phyloP scores from a whole-genome alignment of 2,888 invertebrate species.

The Ophion ventricosus region DNA sequence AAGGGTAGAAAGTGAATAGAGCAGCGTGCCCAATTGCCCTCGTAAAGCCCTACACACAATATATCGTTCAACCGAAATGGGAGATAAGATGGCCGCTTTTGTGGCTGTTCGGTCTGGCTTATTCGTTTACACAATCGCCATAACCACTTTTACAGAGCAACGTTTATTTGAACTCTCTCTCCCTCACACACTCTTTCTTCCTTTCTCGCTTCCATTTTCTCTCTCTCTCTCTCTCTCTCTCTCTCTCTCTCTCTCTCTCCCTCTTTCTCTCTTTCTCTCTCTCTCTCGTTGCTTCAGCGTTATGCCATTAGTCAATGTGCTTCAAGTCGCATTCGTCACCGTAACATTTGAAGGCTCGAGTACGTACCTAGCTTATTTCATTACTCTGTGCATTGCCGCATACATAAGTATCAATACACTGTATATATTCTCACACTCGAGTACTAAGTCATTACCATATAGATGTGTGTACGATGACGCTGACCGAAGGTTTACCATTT shows the following conservation, averaged over 20 bases:
- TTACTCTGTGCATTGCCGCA: conserved; percentile 33
- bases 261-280: neutral
- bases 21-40: conserved; percentile 52
- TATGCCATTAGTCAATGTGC: conserved; percentile 38
- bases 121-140: conserved; percentile 42
- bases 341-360: conserved; percentile 51
- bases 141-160: conserved; percentile 38
- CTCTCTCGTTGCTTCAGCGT: neutral
- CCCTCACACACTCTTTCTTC: no score
- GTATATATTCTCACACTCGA: neutral
- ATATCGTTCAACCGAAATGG: conserved; percentile 50
- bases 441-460: neutral
- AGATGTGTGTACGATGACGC: conserved; percentile 15
- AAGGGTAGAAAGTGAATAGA: conserved; percentile 24
- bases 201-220: neutral
- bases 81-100: conserved; percentile 56
- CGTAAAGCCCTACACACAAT: conserved; percentile 41
- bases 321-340: conserved; percentile 47
- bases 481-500: conserved; percentile 22
- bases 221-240: neutral
- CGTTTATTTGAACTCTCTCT: conserved; percentile 23
- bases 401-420: conserved; percentile 11
- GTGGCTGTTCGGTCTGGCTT: conserved; percentile 35
- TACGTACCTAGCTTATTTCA: conserved; percentile 42
- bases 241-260: neutral